Evolutionary conservation across 92 coral and sea anemone species (phyloP).

Genomic region (Micromussa lordhowensis): DNA sequence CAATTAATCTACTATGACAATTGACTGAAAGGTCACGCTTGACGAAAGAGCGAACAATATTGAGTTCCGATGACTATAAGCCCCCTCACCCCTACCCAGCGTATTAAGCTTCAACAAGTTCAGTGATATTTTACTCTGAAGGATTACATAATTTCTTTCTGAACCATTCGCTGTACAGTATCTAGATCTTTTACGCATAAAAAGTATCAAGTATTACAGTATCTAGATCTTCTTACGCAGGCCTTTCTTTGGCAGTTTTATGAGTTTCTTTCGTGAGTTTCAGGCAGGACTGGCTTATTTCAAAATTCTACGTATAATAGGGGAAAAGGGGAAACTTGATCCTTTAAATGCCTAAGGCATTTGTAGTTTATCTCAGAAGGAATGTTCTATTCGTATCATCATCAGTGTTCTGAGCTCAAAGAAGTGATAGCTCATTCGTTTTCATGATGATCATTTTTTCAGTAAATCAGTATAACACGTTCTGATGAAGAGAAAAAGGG

Average conservation of each 20-base stretch:
- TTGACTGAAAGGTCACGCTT: slow-evolving; percentile 40
- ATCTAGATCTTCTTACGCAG: no score
- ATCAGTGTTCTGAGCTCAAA: no score
- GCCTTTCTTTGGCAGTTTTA: no score
- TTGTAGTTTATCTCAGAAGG: neutral
- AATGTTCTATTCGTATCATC: neutral
- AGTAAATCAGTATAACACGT: no score
- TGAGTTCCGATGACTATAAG: neutral
- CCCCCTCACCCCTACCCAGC: neutral
- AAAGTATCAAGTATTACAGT: no score
- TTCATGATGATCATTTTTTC: neutral
- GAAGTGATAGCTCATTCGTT: neutral
- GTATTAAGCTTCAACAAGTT: neutral
- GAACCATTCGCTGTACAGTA: neutral
- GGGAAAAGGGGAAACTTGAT: neutral
- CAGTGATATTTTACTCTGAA: neutral
- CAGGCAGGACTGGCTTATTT: no score
- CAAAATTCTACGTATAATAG: no score
- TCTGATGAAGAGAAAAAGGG: no score
- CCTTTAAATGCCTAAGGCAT: neutral
- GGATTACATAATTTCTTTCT: neutral
- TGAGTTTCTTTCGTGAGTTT: no score
- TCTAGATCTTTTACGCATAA: no score
- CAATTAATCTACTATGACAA: slow-evolving; percentile 10
- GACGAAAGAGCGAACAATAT: slow-evolving; percentile 16